A percentile compares a stretch with the other conserved stretches of the same genome.
Conservation (phyloP, 2,797 vertebrate species). For the Staurois parvus region DNA sequence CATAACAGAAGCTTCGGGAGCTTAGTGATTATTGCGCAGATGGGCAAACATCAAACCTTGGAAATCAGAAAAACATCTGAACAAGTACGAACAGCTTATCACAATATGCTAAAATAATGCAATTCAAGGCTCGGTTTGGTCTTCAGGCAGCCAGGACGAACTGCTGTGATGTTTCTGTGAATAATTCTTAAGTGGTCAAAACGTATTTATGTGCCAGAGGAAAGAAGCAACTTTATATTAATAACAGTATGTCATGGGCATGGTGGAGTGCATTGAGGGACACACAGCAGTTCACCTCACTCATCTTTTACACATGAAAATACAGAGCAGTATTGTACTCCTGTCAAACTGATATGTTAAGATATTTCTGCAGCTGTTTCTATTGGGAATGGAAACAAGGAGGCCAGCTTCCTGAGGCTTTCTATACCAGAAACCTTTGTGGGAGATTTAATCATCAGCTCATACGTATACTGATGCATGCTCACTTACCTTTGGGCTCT, state of each 20-base stretch:
- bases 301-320: constrained; percentile 47
- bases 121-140: background rate
- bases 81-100: background rate
- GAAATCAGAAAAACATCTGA: background rate
- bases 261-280: background rate
- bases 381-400: constrained; percentile 57
- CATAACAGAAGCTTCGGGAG: background rate
- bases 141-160: background rate
- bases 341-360: constrained; percentile 55
- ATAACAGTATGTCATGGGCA: constrained; percentile 9
- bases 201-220: background rate
- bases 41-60: background rate
- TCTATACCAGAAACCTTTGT: constrained; percentile 56
- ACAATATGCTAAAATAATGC: background rate
- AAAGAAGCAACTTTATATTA: constrained; percentile 12
- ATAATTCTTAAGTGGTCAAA: background rate
- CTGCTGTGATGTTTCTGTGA: background rate
- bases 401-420: constrained; percentile 50
- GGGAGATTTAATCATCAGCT: constrained; percentile 55
- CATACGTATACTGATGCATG: constrained; percentile 46
- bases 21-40: background rate
- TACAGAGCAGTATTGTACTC: constrained; percentile 17
- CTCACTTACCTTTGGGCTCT: constrained; percentile 45
- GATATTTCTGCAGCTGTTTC: constrained; percentile 57
- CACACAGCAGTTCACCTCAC: constrained; percentile 5